These are phyloP conservation scores for Corydoras sp. DNA, from an alignment of 2,113 vertebrate genomes.

Conservation along the genomic window DNA sequence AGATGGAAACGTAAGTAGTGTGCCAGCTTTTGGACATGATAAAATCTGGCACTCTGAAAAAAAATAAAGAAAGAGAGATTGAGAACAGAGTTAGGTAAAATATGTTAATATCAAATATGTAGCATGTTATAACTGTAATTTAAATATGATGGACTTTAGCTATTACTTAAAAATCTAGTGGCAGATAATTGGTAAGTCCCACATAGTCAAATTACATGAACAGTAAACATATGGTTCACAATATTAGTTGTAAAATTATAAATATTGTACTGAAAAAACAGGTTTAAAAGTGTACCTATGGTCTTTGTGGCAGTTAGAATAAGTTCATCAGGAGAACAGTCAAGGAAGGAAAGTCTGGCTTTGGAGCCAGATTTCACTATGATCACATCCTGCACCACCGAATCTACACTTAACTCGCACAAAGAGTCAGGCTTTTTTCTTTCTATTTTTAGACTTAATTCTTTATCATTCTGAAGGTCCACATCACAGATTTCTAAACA, in stretches of 20 bases:
- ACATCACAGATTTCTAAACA: constrained; percentile 63
- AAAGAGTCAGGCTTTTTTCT: constrained; percentile 45
- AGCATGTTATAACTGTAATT: no score
- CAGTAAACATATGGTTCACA: no score
- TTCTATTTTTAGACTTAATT: constrained; percentile 68
- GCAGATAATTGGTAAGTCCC: no score
- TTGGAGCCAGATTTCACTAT: constrained; percentile 60
- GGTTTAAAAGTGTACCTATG: constrained; percentile 45
- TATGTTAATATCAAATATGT: no score
- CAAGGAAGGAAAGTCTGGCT: constrained; percentile 76
- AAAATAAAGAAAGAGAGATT: background rate
- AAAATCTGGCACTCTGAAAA: constrained; percentile 55
- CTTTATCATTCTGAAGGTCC: constrained; percentile 65
- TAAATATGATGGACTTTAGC: no score
- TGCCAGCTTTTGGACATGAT: constrained; percentile 53
- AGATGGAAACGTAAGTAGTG: constrained; percentile 62
- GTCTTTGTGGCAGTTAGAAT: constrained; percentile 67
- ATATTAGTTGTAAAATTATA: no score
- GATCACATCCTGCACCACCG: constrained; percentile 59
- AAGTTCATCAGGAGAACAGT: constrained; percentile 70
- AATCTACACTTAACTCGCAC: constrained; percentile 76
- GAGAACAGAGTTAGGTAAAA: no score
- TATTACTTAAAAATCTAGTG: no score
- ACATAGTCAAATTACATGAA: no score
- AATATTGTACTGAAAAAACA: background rate